Evolutionary conservation across 1,140 invertebrate species (phyloP), one percentile per base, ranked within the genome.

Genomic region (Bilobella aurantiaca): DNA sequence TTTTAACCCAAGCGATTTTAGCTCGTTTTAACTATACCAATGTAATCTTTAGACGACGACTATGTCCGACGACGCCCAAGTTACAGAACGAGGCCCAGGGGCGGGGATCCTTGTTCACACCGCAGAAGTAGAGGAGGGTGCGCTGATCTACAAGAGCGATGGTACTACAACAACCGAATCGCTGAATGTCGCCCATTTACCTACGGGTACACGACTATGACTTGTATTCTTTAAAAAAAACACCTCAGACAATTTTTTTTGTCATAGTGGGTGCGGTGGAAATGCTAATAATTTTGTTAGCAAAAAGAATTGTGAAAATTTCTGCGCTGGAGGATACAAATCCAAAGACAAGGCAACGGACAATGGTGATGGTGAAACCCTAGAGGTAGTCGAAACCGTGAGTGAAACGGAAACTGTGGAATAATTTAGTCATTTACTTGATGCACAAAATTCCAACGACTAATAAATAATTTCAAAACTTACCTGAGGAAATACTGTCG

Each of bases 401-500:
- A 53, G 8, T 14, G 49, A 53, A 14, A 14, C 49, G 49, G 23
- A 12, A 14, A n/a, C n/a, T n/a, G n/a, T n/a, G n/a, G n/a, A n/a
- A n/a, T n/a, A n/a, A n/a, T n/a, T n/a, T n/a, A n/a, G n/a, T n/a
- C n/a, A n/a, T n/a, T n/a, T n/a, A n/a, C n/a, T n/a, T n/a, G n/a
- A n/a, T n/a, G n/a, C n/a, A n/a, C n/a, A n/a, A n/a, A n/a, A n/a
- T n/a, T n/a, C n/a, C n/a, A n/a, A n/a, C n/a, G n/a, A n/a, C n/a
- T n/a, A n/a, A n/a, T n/a, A n/a, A n/a, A n/a, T n/a, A 53, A 23
- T 53, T 14, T 53, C 25, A 34, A 23, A 30, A 62, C 66, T 71
- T 46, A 72, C 70, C 70, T 64, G 70, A 72, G 46, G 70, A 72
- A 34, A 69, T 65, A 30, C 70, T 72, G 56, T 68, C 70, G 16